These are phyloP conservation scores for Theocolax elegans DNA, from an alignment of 1,140 invertebrate genomes.

Conservation along the genomic window DNA sequence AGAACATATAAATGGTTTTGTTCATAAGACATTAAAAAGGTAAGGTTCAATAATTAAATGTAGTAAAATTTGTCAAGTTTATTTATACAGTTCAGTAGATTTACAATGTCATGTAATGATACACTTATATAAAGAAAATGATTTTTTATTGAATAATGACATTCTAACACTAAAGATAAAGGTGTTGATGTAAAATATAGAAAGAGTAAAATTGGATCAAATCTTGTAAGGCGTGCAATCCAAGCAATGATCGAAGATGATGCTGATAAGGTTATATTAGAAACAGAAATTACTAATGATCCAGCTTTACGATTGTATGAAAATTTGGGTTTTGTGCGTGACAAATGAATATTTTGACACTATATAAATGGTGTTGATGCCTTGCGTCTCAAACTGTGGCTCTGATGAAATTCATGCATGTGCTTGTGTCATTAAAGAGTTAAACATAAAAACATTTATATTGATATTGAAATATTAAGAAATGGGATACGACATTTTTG, in stretches of 20 bases:
- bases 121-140: no score
- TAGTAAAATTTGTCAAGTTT: no score
- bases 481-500: conserved; percentile 13
- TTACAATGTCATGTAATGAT: no score
- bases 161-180: no score
- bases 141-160: no score
- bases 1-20: no score
- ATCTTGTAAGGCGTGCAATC: conserved; percentile 80
- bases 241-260: conserved; percentile 92
- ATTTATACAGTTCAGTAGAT: no score
- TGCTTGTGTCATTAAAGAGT: conserved; percentile 58
- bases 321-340: conserved; percentile 97
- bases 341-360: conserved; percentile 97
- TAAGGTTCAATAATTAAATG: no score
- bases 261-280: conserved; percentile 97
- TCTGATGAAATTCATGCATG: conserved; percentile 80
- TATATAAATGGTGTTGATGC: conserved; percentile 99
- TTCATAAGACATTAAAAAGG: no score
- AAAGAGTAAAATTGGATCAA: conserved; percentile 90
- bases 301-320: conserved; percentile 95
- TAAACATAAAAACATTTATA: conserved; percentile 54
- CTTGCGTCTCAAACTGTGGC: conserved; percentile 95
- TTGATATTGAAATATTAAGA: conserved; percentile 34
- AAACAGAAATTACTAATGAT: conserved; percentile 99
- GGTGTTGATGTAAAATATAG: conserved; percentile 96